Evolutionary conservation across 30 jellyfish, hydroid and myxozoan genomes (phyloP).

Genomic region (Cassiopea xamachana): DNA sequence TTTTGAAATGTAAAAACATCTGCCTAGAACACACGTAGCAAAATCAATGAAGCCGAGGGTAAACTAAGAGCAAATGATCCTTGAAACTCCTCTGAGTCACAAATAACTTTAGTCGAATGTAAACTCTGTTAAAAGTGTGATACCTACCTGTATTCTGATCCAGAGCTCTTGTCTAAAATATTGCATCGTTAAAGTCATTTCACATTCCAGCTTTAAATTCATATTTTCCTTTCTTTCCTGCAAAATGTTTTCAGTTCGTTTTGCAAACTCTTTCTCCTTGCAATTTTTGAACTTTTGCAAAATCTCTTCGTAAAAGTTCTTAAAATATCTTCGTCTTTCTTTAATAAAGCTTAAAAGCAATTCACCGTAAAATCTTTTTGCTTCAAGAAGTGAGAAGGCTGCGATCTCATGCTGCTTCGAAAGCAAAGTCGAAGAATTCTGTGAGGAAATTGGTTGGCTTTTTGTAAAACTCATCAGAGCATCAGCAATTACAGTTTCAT

Average conservation of each 20-base stretch:
- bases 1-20: too few relatives aligned
- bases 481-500: slow-evolving; percentile 20
- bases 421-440: neutral
- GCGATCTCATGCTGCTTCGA: slow-evolving; percentile 11
- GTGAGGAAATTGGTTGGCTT: neutral
- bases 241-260: neutral
- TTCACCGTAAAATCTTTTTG: neutral
- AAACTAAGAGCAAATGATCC: too few relatives aligned
- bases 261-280: slow-evolving; percentile 5
- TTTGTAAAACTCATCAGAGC: slow-evolving; percentile 39
- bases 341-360: neutral
- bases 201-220: slow-evolving; percentile 12
- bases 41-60: too few relatives aligned
- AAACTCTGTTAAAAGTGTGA: too few relatives aligned
- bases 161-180: slow-evolving; percentile 66
- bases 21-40: too few relatives aligned
- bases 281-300: neutral
- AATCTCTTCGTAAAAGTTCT: neutral
- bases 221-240: slow-evolving; percentile 9
- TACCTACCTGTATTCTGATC: slow-evolving; percentile 58
- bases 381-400: neutral
- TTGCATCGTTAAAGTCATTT: slow-evolving; percentile 20
- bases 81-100: too few relatives aligned
- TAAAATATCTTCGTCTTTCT: neutral
- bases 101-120: too few relatives aligned